Evolutionary conservation across 2,888 invertebrate species (phyloP), one percentile per base, ranked within the genome.

Genomic region (Eristalis arbustorum): DNA sequence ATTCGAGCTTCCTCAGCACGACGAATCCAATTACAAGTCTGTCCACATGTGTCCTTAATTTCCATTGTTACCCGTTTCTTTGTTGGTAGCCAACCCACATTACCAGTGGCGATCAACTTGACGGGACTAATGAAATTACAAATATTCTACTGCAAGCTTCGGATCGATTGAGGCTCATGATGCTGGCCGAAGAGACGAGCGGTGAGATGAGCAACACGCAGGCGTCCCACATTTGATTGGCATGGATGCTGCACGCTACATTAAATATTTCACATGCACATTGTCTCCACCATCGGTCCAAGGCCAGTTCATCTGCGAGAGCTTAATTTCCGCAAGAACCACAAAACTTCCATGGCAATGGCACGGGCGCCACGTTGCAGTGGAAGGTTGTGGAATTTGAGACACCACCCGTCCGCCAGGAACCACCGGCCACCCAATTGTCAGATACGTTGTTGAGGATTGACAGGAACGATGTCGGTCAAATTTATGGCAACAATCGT

Each of bases 261-360:
- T 68, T 68, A 67, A 67, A 68, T 80, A 63, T 68, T 79, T 67
- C 56, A 79, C 42, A 67, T 28, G 34, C 61, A 49, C 73, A 78
- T 59, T 68, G 73, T 68, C 40, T 56, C n/a, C 67, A 23, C 49
- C n/a, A n/a, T n/a, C n/a, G 49, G 31, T 62, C 72, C 31, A 68
- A 71, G 67, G 68, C 73, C 68, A 72, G 73, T 81, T 81, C 72
- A 84, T 76, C 81, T 81, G 81, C 73, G 77, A 81, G 73, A 76
- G 76, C 81, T 85, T 85, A 82, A 85, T 85, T 85, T 85, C 81
- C 84, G 84, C 37, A 81, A 76, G 37, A 73, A 81, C 84, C 84
- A 82, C 76, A 73, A 57, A 73, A 72, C 62, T 37, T 61, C 59
- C 78, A 49, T 76, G 76, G 63, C 68, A 77, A 57, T 72, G 42